These are phyloP conservation scores for Myiozetetes cayanensis DNA, from an alignment of 2,113 vertebrate genomes.

Conservation along the genomic window DNA sequence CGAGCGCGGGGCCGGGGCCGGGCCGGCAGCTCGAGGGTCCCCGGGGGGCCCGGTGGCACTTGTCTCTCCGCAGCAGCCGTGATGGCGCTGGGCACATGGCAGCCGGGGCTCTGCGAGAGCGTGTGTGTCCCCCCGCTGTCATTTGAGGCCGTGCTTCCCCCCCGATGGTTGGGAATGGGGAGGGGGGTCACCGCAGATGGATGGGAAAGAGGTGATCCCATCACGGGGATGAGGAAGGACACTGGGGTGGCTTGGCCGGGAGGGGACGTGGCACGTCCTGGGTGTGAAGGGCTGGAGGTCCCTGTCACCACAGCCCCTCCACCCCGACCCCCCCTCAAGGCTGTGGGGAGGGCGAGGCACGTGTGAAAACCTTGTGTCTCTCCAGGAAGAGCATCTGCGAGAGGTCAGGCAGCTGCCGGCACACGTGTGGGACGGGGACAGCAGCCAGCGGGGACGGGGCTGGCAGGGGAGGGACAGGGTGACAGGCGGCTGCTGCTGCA, in stretches of 20 bases:
- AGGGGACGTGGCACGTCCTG: neutral
- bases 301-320: accelerated
- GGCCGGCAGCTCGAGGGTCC: neutral
- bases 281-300: neutral
- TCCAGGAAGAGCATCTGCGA: neutral
- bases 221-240: accelerated
- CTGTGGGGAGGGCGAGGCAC: neutral
- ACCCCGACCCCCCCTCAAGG: neutral
- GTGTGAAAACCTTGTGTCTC: neutral
- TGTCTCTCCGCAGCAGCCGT: neutral
- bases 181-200: neutral
- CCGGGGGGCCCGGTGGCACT: neutral
- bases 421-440: neutral
- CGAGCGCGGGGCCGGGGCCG: neutral
- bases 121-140: neutral
- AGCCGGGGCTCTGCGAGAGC: neutral
- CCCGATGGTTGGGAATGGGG: neutral
- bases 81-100: slow-evolving; percentile 28
- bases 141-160: neutral
- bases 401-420: neutral
- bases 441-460: neutral
- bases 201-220: neutral
- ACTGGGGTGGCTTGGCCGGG: accelerated
- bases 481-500: neutral
- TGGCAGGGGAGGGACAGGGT: neutral